Evolutionary conservation across 2,113 vertebrate genomes (phyloP).

Genomic region (Takifugu bimaculatus): DNA sequence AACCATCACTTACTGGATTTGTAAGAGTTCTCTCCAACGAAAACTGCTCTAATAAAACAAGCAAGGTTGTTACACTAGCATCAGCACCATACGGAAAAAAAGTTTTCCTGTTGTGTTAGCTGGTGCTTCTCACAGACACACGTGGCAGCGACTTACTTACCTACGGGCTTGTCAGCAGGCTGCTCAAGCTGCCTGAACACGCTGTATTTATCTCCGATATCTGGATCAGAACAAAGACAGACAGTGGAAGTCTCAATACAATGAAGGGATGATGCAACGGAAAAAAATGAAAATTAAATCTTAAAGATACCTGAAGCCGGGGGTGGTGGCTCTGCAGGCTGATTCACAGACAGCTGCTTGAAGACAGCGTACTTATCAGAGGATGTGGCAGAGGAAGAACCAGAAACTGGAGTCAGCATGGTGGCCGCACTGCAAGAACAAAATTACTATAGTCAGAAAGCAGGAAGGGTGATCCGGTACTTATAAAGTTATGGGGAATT

Average conservation of each 20-base stretch:
- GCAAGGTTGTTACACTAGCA: conserved; percentile 66
- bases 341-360: conserved; percentile 88
- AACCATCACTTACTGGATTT: conserved; percentile 85
- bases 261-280: background rate
- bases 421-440: conserved; percentile 76
- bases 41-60: conserved; percentile 87
- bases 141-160: conserved; percentile 72
- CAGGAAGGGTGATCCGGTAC: background rate
- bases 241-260: background rate
- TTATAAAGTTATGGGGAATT: too few species aligned
- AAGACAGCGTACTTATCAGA: conserved; percentile 94
- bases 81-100: conserved; percentile 35
- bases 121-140: background rate
- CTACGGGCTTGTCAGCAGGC: conserved; percentile 80
- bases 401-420: conserved; percentile 88
- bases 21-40: conserved; percentile 78
- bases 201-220: conserved; percentile 91
- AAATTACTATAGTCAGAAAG: conserved; percentile 18
- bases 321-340: conserved; percentile 77
- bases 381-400: conserved; percentile 72
- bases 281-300: background rate
- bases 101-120: background rate
- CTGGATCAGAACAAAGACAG: conserved; percentile 59
- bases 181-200: conserved; percentile 91
- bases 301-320: conserved; percentile 81